Conservation (phyloP, 2,888 invertebrate species). For the Molorchus minor region DNA sequence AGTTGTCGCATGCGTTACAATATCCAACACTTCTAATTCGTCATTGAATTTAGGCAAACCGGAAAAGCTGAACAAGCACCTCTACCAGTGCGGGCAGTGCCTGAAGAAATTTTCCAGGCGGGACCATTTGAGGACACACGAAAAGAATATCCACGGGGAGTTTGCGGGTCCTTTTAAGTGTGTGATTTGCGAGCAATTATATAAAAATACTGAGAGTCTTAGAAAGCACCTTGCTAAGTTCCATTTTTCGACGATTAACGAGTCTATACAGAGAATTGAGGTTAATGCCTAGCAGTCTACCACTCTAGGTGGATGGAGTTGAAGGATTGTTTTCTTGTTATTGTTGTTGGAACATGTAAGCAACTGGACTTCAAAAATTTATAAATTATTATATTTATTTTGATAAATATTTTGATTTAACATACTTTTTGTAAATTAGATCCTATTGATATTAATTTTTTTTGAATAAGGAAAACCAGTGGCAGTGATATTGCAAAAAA, state of each 20-base stretch:
- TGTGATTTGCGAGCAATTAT: conserved; percentile 61
- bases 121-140: conserved; percentile 63
- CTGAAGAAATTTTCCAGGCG: conserved; percentile 60
- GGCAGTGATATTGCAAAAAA: no score
- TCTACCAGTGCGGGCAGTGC: conserved; percentile 60
- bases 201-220: conserved; percentile 63
- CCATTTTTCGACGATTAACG: conserved; percentile 55
- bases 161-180: conserved; percentile 63
- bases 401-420: no score
- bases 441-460: no score
- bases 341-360: conserved; percentile 5
- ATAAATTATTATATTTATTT: no score
- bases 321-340: background rate
- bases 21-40: conserved; percentile 39
- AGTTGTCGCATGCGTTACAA: conserved; percentile 39
- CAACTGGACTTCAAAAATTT: background rate
- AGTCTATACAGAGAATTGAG: conserved; percentile 46
- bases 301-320: background rate
- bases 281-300: conserved; percentile 42
- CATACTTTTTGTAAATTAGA: no score
- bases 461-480: no score
- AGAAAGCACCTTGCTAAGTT: conserved; percentile 63
- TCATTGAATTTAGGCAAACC: conserved; percentile 56
- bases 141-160: conserved; percentile 64
- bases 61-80: conserved; percentile 51